phyloP scores from a whole-genome alignment of 2,113 vertebrate genomes.

The Upupa epops region DNA sequence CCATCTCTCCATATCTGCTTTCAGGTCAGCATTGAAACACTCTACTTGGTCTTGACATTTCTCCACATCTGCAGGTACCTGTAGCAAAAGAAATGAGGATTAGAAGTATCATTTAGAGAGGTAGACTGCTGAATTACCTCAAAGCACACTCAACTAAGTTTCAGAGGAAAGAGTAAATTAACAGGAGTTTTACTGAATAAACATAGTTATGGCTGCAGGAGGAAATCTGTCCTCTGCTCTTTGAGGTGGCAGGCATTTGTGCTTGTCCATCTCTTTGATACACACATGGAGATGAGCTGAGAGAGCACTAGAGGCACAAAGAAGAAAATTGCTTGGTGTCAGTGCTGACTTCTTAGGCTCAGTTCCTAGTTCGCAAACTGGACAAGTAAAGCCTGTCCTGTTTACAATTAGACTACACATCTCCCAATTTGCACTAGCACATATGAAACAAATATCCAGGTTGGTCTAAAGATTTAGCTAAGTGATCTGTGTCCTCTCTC shows the following conservation, averaged over 20 bases:
- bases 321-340: neutral
- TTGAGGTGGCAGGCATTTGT: neutral
- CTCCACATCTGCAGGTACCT: slow-evolving; percentile 93
- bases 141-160: neutral
- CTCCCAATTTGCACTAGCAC: neutral
- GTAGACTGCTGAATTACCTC: neutral
- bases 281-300: neutral
- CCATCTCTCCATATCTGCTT: slow-evolving; percentile 98
- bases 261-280: neutral
- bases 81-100: neutral
- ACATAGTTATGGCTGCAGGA: neutral
- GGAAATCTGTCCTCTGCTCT: neutral
- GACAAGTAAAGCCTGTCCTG: too few relatives aligned
- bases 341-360: neutral
- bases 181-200: neutral
- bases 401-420: neutral
- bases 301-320: neutral
- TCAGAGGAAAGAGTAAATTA: neutral
- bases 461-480: neutral
- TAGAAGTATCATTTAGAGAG: neutral
- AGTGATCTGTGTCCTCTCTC: neutral
- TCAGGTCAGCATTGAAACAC: slow-evolving; percentile 97
- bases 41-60: slow-evolving; percentile 94
- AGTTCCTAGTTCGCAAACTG: neutral
- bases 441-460: neutral